A percentile compares a stretch with the other conserved stretches of the same genome.
Conservation (phyloP, 1,140 invertebrate species). For the Brachystomella parvula region DNA sequence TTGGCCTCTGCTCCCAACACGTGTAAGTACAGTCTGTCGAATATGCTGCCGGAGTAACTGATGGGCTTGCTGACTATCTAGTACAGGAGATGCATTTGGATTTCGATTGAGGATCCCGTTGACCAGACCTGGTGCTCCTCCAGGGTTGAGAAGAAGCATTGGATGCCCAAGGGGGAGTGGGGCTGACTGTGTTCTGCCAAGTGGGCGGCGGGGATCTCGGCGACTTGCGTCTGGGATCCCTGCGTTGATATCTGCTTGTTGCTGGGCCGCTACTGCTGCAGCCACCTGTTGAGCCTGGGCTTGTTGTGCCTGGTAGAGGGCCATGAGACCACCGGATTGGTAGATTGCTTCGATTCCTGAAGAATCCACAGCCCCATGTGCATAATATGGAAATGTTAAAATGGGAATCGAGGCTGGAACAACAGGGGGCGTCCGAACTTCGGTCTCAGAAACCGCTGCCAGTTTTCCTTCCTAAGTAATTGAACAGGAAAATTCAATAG, state of each 20-base stretch:
- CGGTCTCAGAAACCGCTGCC: conserved; percentile 64
- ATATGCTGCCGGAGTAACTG: conserved; percentile 61
- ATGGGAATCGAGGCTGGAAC: conserved; percentile 59
- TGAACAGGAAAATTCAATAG: no score
- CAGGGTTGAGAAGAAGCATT: conserved; percentile 51
- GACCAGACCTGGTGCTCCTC: conserved; percentile 12
- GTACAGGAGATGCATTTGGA: conserved; percentile 50
- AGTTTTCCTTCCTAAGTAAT: conserved; percentile 44
- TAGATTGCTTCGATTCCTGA: conserved; percentile 33
- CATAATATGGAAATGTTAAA: conserved; percentile 65
- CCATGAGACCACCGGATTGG: conserved; percentile 32
- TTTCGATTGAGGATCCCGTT: conserved; percentile 29
- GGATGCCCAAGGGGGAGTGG: conserved; percentile 87
- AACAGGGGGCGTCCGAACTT: conserved; percentile 61
- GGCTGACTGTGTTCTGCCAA: conserved; percentile 70
- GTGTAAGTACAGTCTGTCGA: conserved; percentile 75
- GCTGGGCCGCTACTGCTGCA: neutral
- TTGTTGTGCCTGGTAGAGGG: conserved; percentile 22
- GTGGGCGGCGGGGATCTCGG: conserved; percentile 54
- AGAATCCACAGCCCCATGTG: conserved; percentile 42
- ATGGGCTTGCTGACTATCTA: conserved; percentile 51
- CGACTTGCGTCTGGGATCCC: neutral
- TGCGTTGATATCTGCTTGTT: neutral
- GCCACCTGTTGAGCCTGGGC: conserved; percentile 19
- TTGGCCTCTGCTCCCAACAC: conserved; percentile 57